Evolutionary conservation across 2,888 invertebrate genomes (phyloP).

Genomic region (Ormia ochracea): DNA sequence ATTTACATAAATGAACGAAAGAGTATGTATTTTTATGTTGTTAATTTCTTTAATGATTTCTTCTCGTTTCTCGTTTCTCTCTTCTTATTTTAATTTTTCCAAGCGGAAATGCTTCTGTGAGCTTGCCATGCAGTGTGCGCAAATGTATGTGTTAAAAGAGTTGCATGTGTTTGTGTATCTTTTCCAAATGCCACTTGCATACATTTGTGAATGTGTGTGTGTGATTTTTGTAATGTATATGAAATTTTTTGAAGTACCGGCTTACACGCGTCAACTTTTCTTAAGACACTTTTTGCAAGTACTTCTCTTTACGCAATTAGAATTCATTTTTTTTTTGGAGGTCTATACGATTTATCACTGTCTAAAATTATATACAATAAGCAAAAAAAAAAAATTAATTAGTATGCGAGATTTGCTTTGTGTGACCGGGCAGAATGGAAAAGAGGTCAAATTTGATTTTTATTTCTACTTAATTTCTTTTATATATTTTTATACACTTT

Average conservation of each 20-base stretch:
- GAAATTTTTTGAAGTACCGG: not conserved
- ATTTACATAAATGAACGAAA: constrained; percentile 17
- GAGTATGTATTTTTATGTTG: constrained; percentile 35
- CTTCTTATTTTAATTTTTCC: constrained; percentile 16
- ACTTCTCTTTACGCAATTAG: not conserved
- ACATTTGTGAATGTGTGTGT: not conserved
- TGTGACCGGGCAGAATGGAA: not conserved
- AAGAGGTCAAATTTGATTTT: constrained; percentile 45
- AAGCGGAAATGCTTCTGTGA: constrained; percentile 1
- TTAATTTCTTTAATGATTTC: constrained; percentile 45
- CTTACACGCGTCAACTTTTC: not conserved
- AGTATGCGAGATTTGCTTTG: not conserved
- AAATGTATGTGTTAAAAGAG: not conserved
- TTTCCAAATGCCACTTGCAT: not conserved
- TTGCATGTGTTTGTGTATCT: not conserved
- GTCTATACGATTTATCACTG: too few species aligned
- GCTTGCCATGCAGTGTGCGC: not conserved
- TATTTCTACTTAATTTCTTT: constrained; percentile 27
- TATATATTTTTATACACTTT: not conserved
- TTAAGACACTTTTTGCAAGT: not conserved
- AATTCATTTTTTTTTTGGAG: not conserved
- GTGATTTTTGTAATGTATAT: not conserved
- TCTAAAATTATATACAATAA: too few species aligned
- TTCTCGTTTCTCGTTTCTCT: not conserved
- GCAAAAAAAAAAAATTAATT: not conserved